These are phyloP conservation scores for Laupala kohalensis DNA, from an alignment of 1,140 invertebrate genomes.

Conservation along the genomic window DNA sequence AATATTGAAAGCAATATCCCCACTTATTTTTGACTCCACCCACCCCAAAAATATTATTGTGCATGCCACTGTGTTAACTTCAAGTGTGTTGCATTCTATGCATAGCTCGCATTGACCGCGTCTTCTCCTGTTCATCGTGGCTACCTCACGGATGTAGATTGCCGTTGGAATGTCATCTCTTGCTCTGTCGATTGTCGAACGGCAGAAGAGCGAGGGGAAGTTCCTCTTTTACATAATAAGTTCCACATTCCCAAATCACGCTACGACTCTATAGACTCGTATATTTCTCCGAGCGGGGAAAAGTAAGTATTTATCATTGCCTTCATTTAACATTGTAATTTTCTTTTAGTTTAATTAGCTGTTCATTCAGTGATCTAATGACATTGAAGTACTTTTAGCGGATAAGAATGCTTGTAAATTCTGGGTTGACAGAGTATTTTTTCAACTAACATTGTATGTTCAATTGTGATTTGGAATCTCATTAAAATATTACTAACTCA, in stretches of 20 bases:
- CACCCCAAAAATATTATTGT: too few species aligned
- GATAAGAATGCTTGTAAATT: not conserved
- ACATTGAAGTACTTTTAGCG: too few species aligned
- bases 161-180: slow-evolving; percentile 92
- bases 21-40: too few species aligned
- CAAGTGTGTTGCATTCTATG: too few species aligned
- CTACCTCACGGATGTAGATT: slow-evolving; percentile 88
- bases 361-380: too few species aligned
- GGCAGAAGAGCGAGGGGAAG: slow-evolving; percentile 77
- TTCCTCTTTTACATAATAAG: slow-evolving; percentile 58
- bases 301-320: slow-evolving; percentile 40
- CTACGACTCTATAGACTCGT: slow-evolving; percentile 96
- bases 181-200: slow-evolving; percentile 93
- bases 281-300: slow-evolving; percentile 75
- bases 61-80: too few species aligned
- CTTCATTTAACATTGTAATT: not conserved
- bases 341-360: too few species aligned
- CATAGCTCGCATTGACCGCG: slow-evolving; percentile 83
- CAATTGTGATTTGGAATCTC: too few species aligned
- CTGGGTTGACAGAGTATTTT: not conserved
- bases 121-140: slow-evolving; percentile 91
- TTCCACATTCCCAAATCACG: slow-evolving; percentile 90
- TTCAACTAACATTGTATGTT: too few species aligned
- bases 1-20: too few species aligned
- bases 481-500: too few species aligned